Evolutionary conservation across 2,797 vertebrate species (phyloP).

Genomic region (Trachops cirrhosus): DNA sequence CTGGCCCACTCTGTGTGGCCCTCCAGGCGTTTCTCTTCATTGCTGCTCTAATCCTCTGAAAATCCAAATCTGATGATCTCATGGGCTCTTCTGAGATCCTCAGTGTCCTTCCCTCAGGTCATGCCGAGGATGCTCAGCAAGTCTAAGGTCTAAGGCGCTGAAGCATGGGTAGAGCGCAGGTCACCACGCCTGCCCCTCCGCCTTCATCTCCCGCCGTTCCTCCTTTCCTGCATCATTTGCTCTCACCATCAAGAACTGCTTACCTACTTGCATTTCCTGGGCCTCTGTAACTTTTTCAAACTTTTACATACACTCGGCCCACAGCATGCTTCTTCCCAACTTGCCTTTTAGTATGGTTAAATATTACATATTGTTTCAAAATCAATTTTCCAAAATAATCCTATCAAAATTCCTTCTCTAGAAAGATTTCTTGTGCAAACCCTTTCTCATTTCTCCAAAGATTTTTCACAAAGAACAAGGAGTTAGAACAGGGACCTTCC

Average conservation of each 20-base stretch:
- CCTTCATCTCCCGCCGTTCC: background rate
- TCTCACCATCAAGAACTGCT: background rate
- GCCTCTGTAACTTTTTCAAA: background rate
- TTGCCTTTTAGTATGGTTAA: background rate
- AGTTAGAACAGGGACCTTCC: background rate
- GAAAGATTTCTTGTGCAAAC: background rate
- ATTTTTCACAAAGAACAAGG: background rate
- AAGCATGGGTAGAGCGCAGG: background rate
- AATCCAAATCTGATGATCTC: background rate
- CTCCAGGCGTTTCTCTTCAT: background rate
- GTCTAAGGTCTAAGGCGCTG: background rate
- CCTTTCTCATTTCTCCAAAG: background rate
- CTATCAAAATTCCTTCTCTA: background rate
- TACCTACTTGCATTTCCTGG: background rate
- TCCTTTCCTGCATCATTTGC: background rate
- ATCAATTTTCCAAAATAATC: background rate
- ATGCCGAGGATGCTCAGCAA: too few relatives aligned
- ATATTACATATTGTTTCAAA: background rate
- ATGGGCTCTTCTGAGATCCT: background rate
- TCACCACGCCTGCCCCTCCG: background rate
- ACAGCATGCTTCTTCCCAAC: background rate
- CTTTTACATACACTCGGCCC: background rate
- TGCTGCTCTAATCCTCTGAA: background rate
- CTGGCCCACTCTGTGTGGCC: background rate
- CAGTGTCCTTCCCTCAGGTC: background rate